phyloP scores from a whole-genome alignment of 2,113 vertebrate genomes.

The Alligator sinensis region DNA sequence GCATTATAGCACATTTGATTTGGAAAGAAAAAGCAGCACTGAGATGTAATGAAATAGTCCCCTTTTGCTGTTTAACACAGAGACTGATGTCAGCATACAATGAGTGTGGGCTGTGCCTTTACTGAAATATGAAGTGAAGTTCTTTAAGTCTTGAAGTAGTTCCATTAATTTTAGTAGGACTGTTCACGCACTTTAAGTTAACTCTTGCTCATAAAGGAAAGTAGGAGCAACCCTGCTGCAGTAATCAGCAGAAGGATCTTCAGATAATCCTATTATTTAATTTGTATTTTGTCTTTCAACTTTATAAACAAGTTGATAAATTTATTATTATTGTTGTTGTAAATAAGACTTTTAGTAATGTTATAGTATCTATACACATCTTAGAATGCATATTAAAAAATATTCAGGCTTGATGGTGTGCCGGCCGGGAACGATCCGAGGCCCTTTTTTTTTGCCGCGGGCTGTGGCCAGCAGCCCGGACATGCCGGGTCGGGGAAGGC shows the following conservation, averaged over 20 bases:
- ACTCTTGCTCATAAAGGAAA: neutral
- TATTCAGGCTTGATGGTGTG: slow-evolving; percentile 2
- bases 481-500: no score
- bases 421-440: no score
- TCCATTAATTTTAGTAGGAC: neutral
- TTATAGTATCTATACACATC: slow-evolving; percentile 9
- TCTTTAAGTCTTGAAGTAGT: neutral
- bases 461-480: no score
- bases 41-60: neutral
- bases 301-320: neutral
- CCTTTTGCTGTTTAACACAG: neutral
- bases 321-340: slow-evolving; percentile 43
- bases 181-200: neutral
- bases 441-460: no score
- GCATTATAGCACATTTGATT: neutral
- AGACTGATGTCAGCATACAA: neutral
- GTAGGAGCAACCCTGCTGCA: neutral
- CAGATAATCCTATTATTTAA: neutral
- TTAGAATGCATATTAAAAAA: slow-evolving; percentile 37
- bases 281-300: neutral
- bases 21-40: neutral
- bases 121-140: neutral
- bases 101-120: neutral
- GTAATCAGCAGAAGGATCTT: neutral
- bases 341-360: slow-evolving; percentile 7